A percentile compares a stretch with the other conserved stretches of the same genome.
Evolutionary conservation across 2,797 vertebrate species (phyloP).

Genomic region (Poeciliopsis gracilis): DNA sequence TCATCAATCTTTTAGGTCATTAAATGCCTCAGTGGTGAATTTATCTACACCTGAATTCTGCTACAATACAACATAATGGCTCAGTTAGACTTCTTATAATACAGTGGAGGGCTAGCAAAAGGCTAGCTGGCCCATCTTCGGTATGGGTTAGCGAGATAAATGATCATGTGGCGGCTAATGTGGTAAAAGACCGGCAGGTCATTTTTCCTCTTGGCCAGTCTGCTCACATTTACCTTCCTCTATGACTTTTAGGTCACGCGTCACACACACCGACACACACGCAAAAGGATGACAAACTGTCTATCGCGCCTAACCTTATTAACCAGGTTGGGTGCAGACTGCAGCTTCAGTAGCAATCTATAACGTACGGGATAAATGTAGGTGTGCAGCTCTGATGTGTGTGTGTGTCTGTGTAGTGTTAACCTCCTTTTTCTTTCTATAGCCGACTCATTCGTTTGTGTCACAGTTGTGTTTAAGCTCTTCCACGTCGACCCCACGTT

Average conservation of each 20-base stretch:
- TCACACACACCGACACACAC: constrained; percentile 23
- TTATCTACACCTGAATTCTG: too few relatives aligned
- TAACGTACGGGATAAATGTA: background rate
- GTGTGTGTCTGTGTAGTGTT: constrained; percentile 12
- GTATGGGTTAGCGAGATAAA: constrained; percentile 69
- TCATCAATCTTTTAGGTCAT: background rate
- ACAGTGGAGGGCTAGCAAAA: background rate
- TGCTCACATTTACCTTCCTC: constrained; percentile 15
- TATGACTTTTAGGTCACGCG: constrained; percentile 17
- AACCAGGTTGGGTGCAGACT: constrained; percentile 37
- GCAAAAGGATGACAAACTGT: constrained; percentile 50
- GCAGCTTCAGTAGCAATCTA: constrained; percentile 16
- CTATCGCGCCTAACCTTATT: constrained; percentile 52
- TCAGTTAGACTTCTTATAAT: background rate
- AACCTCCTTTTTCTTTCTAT: constrained; percentile 28
- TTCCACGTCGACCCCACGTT: constrained; percentile 23
- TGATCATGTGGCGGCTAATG: constrained; percentile 58
- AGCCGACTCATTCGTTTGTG: constrained; percentile 43
- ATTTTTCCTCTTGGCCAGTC: constrained; percentile 59
- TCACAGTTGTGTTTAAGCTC: constrained; percentile 45
- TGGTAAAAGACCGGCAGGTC: constrained; percentile 60
- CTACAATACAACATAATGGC: background rate
- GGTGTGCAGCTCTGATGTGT: background rate
- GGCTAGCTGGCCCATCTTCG: constrained; percentile 42
- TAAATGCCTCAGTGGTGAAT: background rate